Percentiles rank a stretch among this genome's conserved stretches.
Evolutionary conservation across 2,797 vertebrate genomes (phyloP).

Genomic region (Gambelia wislizenii): DNA sequence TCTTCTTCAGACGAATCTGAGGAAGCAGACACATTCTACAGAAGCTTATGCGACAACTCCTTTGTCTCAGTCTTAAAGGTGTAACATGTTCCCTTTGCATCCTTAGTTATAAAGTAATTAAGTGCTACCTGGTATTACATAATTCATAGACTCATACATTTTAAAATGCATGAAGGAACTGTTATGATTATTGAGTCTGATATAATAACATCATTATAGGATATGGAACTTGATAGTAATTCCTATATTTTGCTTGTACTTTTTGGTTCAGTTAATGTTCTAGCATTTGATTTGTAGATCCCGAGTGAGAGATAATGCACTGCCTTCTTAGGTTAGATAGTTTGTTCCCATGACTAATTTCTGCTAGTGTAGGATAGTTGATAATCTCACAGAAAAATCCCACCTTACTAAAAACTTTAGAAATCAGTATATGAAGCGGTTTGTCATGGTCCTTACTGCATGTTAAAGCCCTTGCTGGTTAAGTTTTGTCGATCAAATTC

Average conservation of each 20-base stretch:
- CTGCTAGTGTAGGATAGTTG: too few species aligned
- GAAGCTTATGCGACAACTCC: too few species aligned
- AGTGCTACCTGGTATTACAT: background rate
- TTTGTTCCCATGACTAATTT: background rate
- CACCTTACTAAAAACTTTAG: background rate
- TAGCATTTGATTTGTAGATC: background rate
- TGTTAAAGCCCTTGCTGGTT: conserved; percentile 12
- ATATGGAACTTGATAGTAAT: background rate
- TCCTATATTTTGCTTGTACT: background rate
- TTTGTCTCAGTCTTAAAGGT: too few species aligned
- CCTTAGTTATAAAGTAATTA: background rate
- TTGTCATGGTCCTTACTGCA: background rate
- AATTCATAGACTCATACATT: background rate
- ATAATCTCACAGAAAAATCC: background rate
- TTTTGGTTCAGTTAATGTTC: background rate
- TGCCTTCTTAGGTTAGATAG: background rate
- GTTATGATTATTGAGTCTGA: background rate
- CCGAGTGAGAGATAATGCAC: background rate
- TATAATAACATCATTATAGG: background rate
- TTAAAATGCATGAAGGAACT: background rate
- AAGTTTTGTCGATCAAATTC: background rate
- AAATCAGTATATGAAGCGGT: conserved; percentile 18
- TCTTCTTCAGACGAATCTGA: too few species aligned
- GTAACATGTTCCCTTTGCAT: too few species aligned
- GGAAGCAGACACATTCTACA: too few species aligned